These are phyloP conservation scores for Echinometra lucunter DNA, from an alignment of 53 echinoderm and acorn worm species.

Conservation along the genomic window DNA sequence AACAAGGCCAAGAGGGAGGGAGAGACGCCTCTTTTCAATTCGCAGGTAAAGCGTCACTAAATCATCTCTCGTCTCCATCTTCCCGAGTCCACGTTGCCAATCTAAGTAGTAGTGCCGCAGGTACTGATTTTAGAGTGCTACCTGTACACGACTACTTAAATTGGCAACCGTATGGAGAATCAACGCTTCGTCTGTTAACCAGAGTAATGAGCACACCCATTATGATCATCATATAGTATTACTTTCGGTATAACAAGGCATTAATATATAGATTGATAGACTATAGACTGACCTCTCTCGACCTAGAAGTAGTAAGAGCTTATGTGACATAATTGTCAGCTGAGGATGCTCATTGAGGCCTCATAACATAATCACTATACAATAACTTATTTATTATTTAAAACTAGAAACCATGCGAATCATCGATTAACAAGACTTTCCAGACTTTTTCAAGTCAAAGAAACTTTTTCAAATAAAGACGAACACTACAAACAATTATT, in stretches of 20 bases:
- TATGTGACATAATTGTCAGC: no score
- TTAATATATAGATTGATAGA: no score
- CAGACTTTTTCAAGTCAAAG: background rate
- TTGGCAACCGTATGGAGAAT: constrained; percentile 66
- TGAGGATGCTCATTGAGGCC: no score
- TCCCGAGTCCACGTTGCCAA: constrained; percentile 58
- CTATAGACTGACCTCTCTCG: no score
- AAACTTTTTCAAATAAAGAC: background rate
- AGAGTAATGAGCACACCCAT: background rate
- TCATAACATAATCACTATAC: no score
- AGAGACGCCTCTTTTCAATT: no score
- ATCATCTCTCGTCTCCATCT: background rate
- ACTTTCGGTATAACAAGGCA: background rate
- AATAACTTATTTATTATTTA: no score
- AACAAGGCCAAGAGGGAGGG: no score
- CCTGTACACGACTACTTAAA: constrained; percentile 87
- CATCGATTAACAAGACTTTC: background rate
- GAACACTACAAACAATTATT: background rate
- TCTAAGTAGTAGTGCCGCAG: constrained; percentile 98
- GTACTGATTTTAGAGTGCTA: constrained; percentile 73
- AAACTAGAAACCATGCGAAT: background rate
- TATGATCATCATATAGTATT: background rate
- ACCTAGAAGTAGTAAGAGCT: no score
- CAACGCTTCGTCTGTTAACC: background rate
- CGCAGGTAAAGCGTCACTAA: no score